phyloP scores from a whole-genome alignment of 2,888 invertebrate species.

The Gymnocheta viridis region DNA sequence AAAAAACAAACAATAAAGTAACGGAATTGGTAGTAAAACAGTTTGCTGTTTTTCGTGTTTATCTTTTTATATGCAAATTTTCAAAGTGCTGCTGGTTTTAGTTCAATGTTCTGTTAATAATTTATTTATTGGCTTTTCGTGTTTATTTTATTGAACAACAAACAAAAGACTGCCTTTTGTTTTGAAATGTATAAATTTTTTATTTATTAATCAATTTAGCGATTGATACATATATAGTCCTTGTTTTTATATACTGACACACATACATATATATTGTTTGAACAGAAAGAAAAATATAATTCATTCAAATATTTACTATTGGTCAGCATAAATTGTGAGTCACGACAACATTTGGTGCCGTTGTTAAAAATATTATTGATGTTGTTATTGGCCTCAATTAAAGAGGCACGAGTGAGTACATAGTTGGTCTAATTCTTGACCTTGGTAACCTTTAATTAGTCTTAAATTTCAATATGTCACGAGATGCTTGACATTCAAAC shows the following conservation, averaged over 20 bases:
- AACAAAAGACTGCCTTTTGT: slow-evolving; percentile 3
- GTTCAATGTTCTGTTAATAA: slow-evolving; percentile 50
- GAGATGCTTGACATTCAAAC: slow-evolving; percentile 34
- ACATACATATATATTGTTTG: too few species aligned
- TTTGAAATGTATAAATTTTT: slow-evolving; percentile 23
- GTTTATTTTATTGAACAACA: slow-evolving; percentile 13
- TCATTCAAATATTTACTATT: slow-evolving; percentile 62
- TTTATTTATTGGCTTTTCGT: slow-evolving; percentile 44
- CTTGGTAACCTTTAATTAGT: slow-evolving; percentile 56
- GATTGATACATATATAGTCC: too few species aligned
- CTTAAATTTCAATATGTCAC: slow-evolving; percentile 58
- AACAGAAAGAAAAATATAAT: background rate
- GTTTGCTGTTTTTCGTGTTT: background rate
- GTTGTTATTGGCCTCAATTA: slow-evolving; percentile 14
- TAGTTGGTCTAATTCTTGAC: slow-evolving; percentile 56
- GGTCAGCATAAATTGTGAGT: slow-evolving; percentile 40
- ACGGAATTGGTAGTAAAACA: background rate
- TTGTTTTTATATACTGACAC: slow-evolving; percentile 17
- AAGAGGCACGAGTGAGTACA: background rate
- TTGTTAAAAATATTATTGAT: background rate
- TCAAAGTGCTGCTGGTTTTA: background rate
- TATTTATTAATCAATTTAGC: slow-evolving; percentile 50
- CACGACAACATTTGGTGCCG: slow-evolving; percentile 51
- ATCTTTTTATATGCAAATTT: background rate
- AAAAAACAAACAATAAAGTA: background rate